A percentile compares a stretch with the other conserved stretches of the same genome.
These are phyloP conservation scores for Galbula dea DNA, from an alignment of 2,113 vertebrate species.

Conservation along the genomic window DNA sequence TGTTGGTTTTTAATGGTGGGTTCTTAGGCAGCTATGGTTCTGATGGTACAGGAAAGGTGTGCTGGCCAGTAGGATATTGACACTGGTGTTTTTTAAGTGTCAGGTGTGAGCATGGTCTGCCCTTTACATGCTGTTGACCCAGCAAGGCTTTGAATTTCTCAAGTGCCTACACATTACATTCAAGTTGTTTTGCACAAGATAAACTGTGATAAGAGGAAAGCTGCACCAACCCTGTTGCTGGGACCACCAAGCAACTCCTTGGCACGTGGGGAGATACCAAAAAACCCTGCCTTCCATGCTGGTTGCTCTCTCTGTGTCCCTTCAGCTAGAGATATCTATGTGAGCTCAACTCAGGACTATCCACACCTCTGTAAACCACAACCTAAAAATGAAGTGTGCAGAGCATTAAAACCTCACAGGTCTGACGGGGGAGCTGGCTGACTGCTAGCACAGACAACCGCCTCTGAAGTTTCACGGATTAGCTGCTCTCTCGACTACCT, in stretches of 20 bases:
- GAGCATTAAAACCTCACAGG: background rate
- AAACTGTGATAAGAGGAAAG: background rate
- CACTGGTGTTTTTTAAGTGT: background rate
- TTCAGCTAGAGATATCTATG: background rate
- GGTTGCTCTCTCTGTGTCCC: background rate
- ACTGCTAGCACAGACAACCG: background rate
- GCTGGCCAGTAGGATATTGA: background rate
- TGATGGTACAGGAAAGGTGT: background rate
- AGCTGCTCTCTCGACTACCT: rapidly evolving
- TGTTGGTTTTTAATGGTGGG: background rate
- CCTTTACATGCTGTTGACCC: background rate
- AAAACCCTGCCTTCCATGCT: background rate
- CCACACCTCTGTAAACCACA: background rate
- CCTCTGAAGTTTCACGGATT: background rate
- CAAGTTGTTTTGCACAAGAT: background rate
- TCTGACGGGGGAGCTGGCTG: background rate
- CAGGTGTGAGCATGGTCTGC: background rate
- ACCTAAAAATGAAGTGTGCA: background rate
- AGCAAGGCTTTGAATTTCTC: background rate
- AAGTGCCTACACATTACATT: background rate
- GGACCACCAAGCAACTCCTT: background rate
- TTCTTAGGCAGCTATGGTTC: background rate
- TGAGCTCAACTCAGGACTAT: background rate
- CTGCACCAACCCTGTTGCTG: rapidly evolving
- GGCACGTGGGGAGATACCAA: rapidly evolving